A percentile compares a stretch with the other conserved stretches of the same genome.
These are phyloP conservation scores for Drosophila incognita DNA, from an alignment of 2,888 invertebrate genomes.

Conservation along the genomic window DNA sequence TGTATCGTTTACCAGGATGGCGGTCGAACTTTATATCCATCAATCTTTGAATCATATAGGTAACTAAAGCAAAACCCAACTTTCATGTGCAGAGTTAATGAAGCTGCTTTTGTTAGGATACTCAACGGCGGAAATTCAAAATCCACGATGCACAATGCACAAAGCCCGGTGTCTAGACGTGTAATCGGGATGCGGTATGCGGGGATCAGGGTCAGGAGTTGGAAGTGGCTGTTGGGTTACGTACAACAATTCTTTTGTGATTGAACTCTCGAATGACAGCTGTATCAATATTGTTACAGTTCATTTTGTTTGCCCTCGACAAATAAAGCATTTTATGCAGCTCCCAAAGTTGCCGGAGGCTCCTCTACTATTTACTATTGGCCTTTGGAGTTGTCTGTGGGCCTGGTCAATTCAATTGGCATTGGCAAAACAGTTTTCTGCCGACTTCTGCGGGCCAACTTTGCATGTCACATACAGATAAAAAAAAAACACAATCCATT, in stretches of 20 bases:
- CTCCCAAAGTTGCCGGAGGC: slow-evolving; percentile 34
- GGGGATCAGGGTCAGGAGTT: slow-evolving; percentile 1
- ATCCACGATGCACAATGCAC: slow-evolving; percentile 41
- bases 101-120: slow-evolving; percentile 46
- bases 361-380: slow-evolving; percentile 19
- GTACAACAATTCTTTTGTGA: slow-evolving; percentile 66
- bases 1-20: background rate
- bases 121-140: slow-evolving; percentile 45
- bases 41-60: slow-evolving; percentile 44
- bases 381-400: slow-evolving; percentile 19
- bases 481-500: background rate
- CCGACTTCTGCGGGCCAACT: slow-evolving; percentile 35
- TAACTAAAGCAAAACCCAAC: slow-evolving; percentile 40
- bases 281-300: slow-evolving; percentile 80
- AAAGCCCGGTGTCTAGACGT: slow-evolving; percentile 44
- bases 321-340: slow-evolving; percentile 77
- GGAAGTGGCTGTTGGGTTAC: slow-evolving; percentile 20
- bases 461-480: slow-evolving; percentile 24
- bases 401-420: slow-evolving; percentile 54
- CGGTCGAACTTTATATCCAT: slow-evolving; percentile 7
- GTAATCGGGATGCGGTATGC: slow-evolving; percentile 4
- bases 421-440: slow-evolving; percentile 41
- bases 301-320: slow-evolving; percentile 77
- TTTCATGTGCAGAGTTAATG: slow-evolving; percentile 61
- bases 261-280: slow-evolving; percentile 67